Base-by-base conservation (phyloP, 2,888 invertebrate species). In the Eurois occulta region DNA sequence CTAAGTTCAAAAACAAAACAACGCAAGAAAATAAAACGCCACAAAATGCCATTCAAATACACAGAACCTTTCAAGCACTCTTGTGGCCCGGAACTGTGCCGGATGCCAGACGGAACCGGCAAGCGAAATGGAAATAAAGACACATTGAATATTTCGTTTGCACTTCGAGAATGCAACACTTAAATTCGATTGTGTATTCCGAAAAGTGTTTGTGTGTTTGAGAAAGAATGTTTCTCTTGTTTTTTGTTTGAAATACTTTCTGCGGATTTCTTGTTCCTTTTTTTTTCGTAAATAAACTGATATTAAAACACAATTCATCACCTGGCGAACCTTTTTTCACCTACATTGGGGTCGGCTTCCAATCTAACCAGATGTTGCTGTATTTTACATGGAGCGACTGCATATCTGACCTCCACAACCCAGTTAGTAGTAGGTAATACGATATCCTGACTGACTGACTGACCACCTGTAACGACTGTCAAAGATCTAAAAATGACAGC, bases 81-180 rank as follows among this genome's bases (percentile, higher is more conserved):
- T 77, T 64, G 64, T 67, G 55, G 24, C 46, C 41, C 60, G 77
- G 67, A 78, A 65, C 13, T 28, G 58, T 64, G 46, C 46, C 74
- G 87, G 81, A 87, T 74, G 55, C 21, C 43, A n/a, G 67, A 32
- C 67, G 64, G 38, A 55, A 64, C 52, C 62, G 64, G 16, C 69
- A 60, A 24, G 60, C 48, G 46, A 81, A 84, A 84, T 87, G 48
- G 35, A 67, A 84, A 81, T 86, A 73, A 65, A 55, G 67, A 72
- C 78, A 83, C 75, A 43, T 75, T 18, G 71, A 48, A 85, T 68
- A 68, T 82, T 84, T 84, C 38, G 58, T 68, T 62, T 75, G 71
- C 64, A 85, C 64, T 74, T 58, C 32, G 38, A 60, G 69, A 75
- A 75, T 74, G 64, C 67, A 71, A 18, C n/a, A 32, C n/a, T 38